Conservation (phyloP, 2,113 vertebrate species). For the Vireo altiloquus region DNA sequence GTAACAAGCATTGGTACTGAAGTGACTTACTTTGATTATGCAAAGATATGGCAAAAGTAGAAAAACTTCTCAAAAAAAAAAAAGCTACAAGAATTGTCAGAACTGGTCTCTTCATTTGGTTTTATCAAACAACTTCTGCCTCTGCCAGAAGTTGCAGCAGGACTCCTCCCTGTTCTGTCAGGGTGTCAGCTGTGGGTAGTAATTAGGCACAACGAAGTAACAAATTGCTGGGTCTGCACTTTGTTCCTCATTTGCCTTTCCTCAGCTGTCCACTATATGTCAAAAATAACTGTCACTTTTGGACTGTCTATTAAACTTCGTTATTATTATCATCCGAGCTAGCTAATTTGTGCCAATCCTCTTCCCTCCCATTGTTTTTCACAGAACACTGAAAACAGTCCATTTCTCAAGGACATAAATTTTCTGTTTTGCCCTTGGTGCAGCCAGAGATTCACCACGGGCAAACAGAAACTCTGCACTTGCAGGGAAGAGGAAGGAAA, state of each 20-base stretch:
- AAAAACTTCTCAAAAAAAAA: not conserved
- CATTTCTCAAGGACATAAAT: not conserved
- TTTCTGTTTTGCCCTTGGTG: not conserved
- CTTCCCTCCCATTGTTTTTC: not conserved
- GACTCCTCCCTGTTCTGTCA: not conserved
- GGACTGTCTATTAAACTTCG: not conserved
- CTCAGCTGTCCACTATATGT: not conserved
- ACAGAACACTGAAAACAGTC: not conserved
- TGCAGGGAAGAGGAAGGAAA: not conserved
- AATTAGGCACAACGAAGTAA: not conserved
- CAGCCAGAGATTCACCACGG: not conserved
- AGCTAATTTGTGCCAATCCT: not conserved
- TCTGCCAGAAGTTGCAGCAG: not conserved
- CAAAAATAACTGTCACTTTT: constrained; percentile 4
- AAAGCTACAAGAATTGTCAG: not conserved
- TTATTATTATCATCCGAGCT: not conserved
- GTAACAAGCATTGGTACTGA: not conserved
- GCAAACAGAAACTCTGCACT: not conserved
- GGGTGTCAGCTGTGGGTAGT: not conserved
- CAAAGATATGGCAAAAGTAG: not conserved
- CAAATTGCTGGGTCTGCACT: not conserved
- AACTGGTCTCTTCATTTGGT: not conserved
- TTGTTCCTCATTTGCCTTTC: not conserved
- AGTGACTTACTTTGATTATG: not conserved
- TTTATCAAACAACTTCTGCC: not conserved